phyloP scores from a whole-genome alignment of 2,888 invertebrate species.

The Dynastes maya region DNA sequence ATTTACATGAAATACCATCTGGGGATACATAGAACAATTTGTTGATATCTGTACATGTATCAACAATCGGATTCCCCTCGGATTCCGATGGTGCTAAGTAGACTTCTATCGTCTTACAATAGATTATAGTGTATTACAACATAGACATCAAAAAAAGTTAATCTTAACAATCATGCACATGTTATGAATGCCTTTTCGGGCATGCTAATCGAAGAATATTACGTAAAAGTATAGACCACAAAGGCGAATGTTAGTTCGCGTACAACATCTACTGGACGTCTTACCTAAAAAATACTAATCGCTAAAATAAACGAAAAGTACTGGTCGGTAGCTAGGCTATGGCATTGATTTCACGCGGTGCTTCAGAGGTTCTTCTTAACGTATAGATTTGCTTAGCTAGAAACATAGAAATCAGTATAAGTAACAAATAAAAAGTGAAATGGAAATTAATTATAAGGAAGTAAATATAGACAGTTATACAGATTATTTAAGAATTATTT shows the following conservation, averaged over 20 bases:
- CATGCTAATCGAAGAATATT: conserved; percentile 4
- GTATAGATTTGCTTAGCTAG: conserved; percentile 17
- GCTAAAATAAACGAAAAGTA: background rate
- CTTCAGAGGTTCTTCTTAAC: background rate
- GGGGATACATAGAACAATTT: too few species aligned
- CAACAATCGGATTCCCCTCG: too few species aligned
- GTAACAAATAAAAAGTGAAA: background rate
- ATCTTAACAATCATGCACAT: conserved; percentile 9
- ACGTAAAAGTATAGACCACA: background rate
- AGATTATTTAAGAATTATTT: background rate
- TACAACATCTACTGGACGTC: conserved; percentile 14
- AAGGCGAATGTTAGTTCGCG: conserved; percentile 5
- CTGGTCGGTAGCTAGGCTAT: background rate
- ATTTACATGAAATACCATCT: too few species aligned
- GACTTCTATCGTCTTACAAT: background rate
- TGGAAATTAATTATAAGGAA: background rate
- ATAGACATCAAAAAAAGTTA: conserved; percentile 2
- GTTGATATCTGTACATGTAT: too few species aligned
- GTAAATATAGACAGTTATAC: background rate
- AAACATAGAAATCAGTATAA: conserved; percentile 10
- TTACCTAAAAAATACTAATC: background rate
- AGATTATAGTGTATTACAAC: background rate
- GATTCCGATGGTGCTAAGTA: too few species aligned
- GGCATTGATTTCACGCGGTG: conserved; percentile 15
- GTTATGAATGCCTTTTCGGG: background rate